Percentiles rank a stretch among this genome's conserved stretches.
These are phyloP conservation scores for Lepidostoma basale DNA, from an alignment of 1,140 invertebrate species.

Conservation along the genomic window DNA sequence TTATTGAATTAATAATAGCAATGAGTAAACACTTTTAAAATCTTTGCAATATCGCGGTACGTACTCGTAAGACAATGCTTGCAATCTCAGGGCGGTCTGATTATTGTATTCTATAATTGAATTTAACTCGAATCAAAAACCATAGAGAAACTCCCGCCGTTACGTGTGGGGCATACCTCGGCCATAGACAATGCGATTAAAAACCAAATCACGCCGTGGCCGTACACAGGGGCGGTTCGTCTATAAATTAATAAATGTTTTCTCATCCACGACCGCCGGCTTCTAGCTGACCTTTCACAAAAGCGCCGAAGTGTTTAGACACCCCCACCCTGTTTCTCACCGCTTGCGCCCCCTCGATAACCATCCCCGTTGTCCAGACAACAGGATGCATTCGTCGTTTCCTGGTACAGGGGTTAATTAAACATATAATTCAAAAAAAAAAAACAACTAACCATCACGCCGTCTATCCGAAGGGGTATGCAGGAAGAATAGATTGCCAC, in stretches of 20 bases:
- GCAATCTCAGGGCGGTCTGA: slow-evolving; percentile 7
- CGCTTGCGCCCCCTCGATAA: background rate
- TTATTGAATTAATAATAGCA: too few relatives aligned
- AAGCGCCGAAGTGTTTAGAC: slow-evolving; percentile 46
- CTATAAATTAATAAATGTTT: slow-evolving; percentile 48
- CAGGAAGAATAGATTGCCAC: too few relatives aligned
- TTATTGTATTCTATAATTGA: slow-evolving; percentile 40
- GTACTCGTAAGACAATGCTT: slow-evolving; percentile 2
- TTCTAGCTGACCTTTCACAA: slow-evolving; percentile 47
- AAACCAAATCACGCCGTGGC: slow-evolving; percentile 46
- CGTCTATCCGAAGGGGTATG: too few relatives aligned
- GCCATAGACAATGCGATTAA: slow-evolving; percentile 38
- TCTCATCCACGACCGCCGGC: slow-evolving; percentile 47
- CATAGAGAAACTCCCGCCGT: slow-evolving; percentile 12
- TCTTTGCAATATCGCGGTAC: background rate
- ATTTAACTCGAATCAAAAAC: slow-evolving; percentile 38
- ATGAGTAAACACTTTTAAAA: background rate
- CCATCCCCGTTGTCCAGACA: background rate
- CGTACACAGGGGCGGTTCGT: slow-evolving; percentile 32
- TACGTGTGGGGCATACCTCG: slow-evolving; percentile 21
- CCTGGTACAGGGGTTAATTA: too few relatives aligned
- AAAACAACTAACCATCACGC: too few relatives aligned
- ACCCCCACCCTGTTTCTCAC: slow-evolving; percentile 8
- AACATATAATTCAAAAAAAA: too few relatives aligned
- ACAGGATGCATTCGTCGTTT: slow-evolving; percentile 9